A percentile compares a stretch with the other conserved stretches of the same genome.
Conservation (phyloP, 1,140 invertebrate genomes). For the Hycleus phaleratus region DNA sequence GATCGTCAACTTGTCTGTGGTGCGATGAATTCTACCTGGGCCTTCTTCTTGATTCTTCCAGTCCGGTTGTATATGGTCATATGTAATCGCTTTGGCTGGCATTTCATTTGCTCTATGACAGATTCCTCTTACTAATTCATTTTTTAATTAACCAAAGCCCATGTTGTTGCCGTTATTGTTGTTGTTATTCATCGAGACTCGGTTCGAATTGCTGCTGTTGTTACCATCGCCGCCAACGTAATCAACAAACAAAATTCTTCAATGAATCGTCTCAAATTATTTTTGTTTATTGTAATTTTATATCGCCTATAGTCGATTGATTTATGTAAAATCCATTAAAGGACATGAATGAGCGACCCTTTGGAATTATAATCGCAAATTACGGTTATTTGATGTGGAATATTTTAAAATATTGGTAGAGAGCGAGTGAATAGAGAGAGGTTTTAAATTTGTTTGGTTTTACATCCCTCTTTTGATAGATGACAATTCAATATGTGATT, state of each 20-base stretch:
- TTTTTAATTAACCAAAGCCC: conserved; percentile 34
- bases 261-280: background rate
- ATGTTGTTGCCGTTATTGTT: too few relatives aligned
- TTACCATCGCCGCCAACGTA: too few relatives aligned
- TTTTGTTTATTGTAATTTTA: too few relatives aligned
- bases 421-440: conserved; percentile 8
- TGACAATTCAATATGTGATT: conserved; percentile 28
- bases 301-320: too few relatives aligned
- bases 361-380: conserved; percentile 21
- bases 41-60: background rate
- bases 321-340: too few relatives aligned
- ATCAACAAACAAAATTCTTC: too few relatives aligned
- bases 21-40: conserved; percentile 24
- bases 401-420: too few relatives aligned
- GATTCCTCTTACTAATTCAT: conserved; percentile 39
- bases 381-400: conserved; percentile 21
- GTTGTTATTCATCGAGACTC: too few relatives aligned
- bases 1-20: conserved; percentile 20
- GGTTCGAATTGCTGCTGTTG: too few relatives aligned
- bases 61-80: conserved; percentile 2
- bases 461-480: conserved; percentile 20
- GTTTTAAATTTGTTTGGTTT: conserved; percentile 21
- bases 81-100: conserved; percentile 32
- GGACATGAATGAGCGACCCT: background rate
- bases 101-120: conserved; percentile 38